These are phyloP conservation scores for Acanthosepion pharaonis DNA, from an alignment of 2,888 invertebrate genomes.

Conservation along the genomic window DNA sequence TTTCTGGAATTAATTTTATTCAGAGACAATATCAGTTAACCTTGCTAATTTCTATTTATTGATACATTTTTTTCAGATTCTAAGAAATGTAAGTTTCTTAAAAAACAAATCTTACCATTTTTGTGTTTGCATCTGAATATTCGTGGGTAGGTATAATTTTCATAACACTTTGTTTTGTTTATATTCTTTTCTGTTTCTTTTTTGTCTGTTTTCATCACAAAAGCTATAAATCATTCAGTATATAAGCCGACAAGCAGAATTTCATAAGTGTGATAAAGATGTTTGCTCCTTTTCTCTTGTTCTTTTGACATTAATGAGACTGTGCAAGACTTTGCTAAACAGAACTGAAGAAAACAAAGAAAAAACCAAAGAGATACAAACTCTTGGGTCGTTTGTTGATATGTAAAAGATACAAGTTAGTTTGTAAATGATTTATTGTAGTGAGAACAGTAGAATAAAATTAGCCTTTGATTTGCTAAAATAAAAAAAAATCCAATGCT, in stretches of 20 bases:
- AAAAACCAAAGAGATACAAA: background rate
- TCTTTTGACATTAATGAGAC: slow-evolving; percentile 9
- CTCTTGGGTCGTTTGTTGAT: slow-evolving; percentile 23
- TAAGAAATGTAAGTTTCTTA: background rate
- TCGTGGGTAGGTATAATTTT: background rate
- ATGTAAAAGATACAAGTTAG: background rate
- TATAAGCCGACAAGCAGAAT: background rate
- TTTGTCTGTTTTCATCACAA: background rate
- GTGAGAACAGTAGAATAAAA: background rate
- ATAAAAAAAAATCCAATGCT: background rate
- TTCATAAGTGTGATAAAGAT: slow-evolving; percentile 4
- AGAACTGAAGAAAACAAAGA: background rate
- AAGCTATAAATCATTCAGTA: slow-evolving; percentile 18
- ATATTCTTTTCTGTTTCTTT: background rate
- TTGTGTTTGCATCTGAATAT: background rate
- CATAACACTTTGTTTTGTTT: background rate
- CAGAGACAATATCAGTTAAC: too few relatives aligned
- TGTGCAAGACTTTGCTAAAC: background rate
- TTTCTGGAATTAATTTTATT: too few relatives aligned
- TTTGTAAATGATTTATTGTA: background rate
- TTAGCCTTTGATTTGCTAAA: background rate
- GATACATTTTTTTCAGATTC: too few relatives aligned
- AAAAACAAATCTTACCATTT: background rate
- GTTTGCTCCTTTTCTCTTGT: slow-evolving; percentile 17
- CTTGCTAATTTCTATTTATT: too few relatives aligned